Base-by-base conservation (phyloP, 2,888 invertebrate species). In the Phymatocera aterrima region DNA sequence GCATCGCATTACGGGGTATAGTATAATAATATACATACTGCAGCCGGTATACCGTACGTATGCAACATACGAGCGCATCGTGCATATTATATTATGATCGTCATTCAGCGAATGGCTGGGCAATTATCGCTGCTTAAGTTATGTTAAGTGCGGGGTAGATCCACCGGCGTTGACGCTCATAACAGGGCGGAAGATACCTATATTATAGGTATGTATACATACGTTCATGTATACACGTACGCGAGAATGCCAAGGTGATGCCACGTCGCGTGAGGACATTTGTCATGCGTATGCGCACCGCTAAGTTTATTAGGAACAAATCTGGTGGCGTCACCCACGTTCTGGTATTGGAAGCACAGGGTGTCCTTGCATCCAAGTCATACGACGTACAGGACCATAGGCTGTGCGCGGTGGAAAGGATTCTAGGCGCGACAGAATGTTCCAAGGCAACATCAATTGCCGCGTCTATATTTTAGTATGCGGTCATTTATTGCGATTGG, bases 131-230 rank as follows among this genome's bases (percentile, higher is more conserved):
- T 79, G 83, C 78, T 79, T 84, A 85, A 87, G 84, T 83, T 85
- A 86, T 86, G 85, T 83, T 86, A 87, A 87, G 80, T 86, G 85
- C 81, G 85, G 85, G 83, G 84, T 80, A 84, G 79, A 81, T 79
- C 79, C 80, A 82, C 18, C 75, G 75, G 82, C 82, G 85, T 80
- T 87, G 83, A 84, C 82, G 80, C 74, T 87, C 83, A 86, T 86
- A 81, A 87, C 81, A 87, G 86, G 84, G 87, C 84, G 82, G 82
- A 82, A 83, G 83, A 83, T 78, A 28, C 15, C 12, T 28, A 46
- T 15, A 24, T 48, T 43, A 43, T 43, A 31, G 57, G 21, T 48
- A 48, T 48, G 48, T n/a, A 46, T n/a, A n/a, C 46, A n/a, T 46
- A 46, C 12, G 5, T 12, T n/a, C 46, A n/a, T 21, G 12, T 31